These are phyloP conservation scores for Synanthedon formicaeformis DNA, from an alignment of 2,888 invertebrate genomes.

Conservation along the genomic window DNA sequence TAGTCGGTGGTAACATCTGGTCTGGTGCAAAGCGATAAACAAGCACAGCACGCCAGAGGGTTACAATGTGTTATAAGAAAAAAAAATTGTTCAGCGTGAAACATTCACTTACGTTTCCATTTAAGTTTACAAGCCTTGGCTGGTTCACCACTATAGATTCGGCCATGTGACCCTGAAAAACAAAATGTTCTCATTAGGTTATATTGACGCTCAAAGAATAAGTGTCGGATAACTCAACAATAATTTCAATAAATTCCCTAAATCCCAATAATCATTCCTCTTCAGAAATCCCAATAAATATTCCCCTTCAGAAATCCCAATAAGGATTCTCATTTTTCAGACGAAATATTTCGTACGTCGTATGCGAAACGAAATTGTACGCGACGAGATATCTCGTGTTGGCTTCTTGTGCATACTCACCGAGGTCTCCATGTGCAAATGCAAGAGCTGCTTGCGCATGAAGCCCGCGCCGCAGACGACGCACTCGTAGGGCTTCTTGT, in stretches of 20 bases:
- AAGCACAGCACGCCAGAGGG: too few species aligned
- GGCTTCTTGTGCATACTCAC: conserved; percentile 27
- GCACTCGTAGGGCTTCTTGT: conserved; percentile 89
- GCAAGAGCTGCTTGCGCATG: conserved; percentile 84
- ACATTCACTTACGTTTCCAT: conserved; percentile 27
- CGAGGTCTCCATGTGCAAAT: conserved; percentile 80
- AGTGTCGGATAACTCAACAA: too few species aligned
- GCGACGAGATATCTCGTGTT: too few species aligned
- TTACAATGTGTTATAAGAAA: neutral
- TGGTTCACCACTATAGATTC: conserved; percentile 88
- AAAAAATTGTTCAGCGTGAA: neutral
- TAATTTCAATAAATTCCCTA: too few species aligned
- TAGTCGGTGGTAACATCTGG: too few species aligned
- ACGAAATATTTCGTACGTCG: too few species aligned
- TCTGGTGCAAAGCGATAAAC: too few species aligned
- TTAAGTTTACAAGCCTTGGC: conserved; percentile 73
- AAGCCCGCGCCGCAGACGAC: conserved; percentile 83
- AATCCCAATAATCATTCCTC: too few species aligned
- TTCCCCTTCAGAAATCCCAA: too few species aligned
- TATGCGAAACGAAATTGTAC: too few species aligned
- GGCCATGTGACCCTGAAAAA: conserved; percentile 75
- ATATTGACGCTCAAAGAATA: neutral
- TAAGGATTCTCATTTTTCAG: too few species aligned
- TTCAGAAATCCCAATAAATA: too few species aligned
- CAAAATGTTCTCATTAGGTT: conserved; percentile 4